These are phyloP conservation scores for Littorina saxatilis DNA, from an alignment of 1,140 invertebrate genomes.

Conservation along the genomic window DNA sequence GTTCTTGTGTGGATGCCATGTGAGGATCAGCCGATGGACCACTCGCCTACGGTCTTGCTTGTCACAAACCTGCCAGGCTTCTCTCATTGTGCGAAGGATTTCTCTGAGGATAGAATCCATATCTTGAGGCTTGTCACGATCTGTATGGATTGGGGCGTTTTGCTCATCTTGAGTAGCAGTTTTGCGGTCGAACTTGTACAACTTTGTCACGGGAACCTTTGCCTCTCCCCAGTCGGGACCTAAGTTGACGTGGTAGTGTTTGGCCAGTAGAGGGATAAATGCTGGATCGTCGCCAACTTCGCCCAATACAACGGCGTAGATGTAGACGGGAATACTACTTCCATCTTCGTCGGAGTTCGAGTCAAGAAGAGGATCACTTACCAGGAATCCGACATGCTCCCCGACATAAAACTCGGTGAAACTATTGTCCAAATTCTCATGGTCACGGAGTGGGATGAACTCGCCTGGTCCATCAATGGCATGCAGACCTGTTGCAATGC, in stretches of 20 bases:
- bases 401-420: slow-evolving; percentile 49
- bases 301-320: slow-evolving; percentile 55
- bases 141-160: too few relatives aligned
- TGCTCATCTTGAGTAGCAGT: too few relatives aligned
- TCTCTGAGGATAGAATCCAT: slow-evolving; percentile 35
- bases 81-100: slow-evolving; percentile 47
- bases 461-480: slow-evolving; percentile 51
- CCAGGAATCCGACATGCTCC: slow-evolving; percentile 59
- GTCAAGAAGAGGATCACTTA: slow-evolving; percentile 52
- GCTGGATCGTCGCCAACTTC: slow-evolving; percentile 35
- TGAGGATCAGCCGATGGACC: slow-evolving; percentile 63
- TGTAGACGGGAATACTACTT: slow-evolving; percentile 37
- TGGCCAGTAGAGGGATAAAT: slow-evolving; percentile 34
- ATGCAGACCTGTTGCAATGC: not conserved
- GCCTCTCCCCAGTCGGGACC: slow-evolving; percentile 45
- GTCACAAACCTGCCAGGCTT: slow-evolving; percentile 52
- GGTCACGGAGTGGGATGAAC: slow-evolving; percentile 49
- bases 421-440: slow-evolving; percentile 54
- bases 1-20: slow-evolving; percentile 74
- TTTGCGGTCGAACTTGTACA: slow-evolving; percentile 42
- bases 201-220: slow-evolving; percentile 47
- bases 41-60: slow-evolving; percentile 59
- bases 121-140: not conserved
- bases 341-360: slow-evolving; percentile 6
- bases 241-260: slow-evolving; percentile 55